These are phyloP conservation scores for Bubo bubo DNA, from an alignment of 2,113 vertebrate genomes.

Conservation along the genomic window DNA sequence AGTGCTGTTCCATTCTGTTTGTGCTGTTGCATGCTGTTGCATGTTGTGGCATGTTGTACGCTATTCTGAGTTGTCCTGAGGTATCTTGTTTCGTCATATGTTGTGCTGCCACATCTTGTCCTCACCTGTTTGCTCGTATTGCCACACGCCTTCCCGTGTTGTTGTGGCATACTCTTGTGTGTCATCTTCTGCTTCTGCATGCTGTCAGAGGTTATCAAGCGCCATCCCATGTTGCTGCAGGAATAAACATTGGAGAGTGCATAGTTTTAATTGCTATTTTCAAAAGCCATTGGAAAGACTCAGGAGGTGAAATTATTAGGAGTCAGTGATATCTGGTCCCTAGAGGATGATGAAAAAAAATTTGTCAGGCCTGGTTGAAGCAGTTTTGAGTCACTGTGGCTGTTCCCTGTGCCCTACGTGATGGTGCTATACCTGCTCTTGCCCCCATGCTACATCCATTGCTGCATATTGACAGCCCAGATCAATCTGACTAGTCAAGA, in stretches of 20 bases:
- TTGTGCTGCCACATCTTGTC: accelerated
- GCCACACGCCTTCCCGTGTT: neutral
- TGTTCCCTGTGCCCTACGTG: neutral
- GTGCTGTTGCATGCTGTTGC: neutral
- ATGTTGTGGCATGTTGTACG: neutral
- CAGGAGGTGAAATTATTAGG: neutral
- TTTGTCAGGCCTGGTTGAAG: neutral
- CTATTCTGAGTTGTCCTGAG: neutral
- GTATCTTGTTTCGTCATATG: neutral
- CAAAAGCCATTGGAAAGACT: neutral
- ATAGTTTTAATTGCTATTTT: neutral
- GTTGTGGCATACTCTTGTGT: neutral
- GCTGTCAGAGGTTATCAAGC: neutral
- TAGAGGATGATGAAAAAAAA: neutral
- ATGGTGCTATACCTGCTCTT: neutral
- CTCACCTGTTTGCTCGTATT: neutral
- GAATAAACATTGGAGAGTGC: neutral
- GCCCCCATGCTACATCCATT: neutral
- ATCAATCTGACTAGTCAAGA: neutral
- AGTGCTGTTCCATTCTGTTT: neutral
- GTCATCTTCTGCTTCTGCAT: neutral
- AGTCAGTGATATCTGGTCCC: neutral
- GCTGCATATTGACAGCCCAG: neutral
- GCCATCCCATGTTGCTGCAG: neutral
- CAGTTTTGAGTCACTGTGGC: neutral